Conservation (phyloP, 2,888 invertebrate species). For the Oxyteleia sp. region DNA sequence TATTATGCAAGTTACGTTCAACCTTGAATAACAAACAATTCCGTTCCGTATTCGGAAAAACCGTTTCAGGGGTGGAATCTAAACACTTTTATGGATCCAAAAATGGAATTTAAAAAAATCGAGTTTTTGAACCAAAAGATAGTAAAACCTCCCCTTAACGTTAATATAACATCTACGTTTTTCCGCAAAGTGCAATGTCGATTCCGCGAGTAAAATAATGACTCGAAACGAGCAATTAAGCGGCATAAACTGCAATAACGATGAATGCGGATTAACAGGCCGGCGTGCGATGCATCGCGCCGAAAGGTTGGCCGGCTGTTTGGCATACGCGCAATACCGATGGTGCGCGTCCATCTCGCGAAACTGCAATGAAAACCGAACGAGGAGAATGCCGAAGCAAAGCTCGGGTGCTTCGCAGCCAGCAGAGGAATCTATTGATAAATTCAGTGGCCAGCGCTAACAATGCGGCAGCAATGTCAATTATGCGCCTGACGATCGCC, state of each 20-base stretch:
- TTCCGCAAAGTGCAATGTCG: too few relatives aligned
- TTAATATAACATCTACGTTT: too few relatives aligned
- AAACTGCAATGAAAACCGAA: slow-evolving; percentile 75
- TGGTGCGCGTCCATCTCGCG: slow-evolving; percentile 73
- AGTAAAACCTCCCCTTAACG: too few relatives aligned
- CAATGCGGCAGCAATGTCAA: slow-evolving; percentile 86
- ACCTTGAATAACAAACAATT: too few relatives aligned
- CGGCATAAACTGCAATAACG: slow-evolving; percentile 47
- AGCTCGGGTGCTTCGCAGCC: slow-evolving; percentile 52
- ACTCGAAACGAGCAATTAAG: too few relatives aligned
- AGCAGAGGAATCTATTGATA: slow-evolving; percentile 82
- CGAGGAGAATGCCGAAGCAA: slow-evolving; percentile 70
- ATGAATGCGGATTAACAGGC: slow-evolving; percentile 56
- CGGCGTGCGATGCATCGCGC: slow-evolving; percentile 34
- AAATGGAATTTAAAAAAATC: too few relatives aligned
- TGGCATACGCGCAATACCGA: slow-evolving; percentile 65
- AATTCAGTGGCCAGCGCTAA: slow-evolving; percentile 83
- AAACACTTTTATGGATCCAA: too few relatives aligned
- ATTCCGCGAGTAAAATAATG: too few relatives aligned
- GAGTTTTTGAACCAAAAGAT: too few relatives aligned
- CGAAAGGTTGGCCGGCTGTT: slow-evolving; percentile 48
- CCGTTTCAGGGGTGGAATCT: too few relatives aligned
- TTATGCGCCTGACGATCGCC: slow-evolving; percentile 82
- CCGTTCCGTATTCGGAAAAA: too few relatives aligned
- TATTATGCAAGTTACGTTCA: too few relatives aligned